These are phyloP conservation scores for Eolophus roseicapilla DNA, from an alignment of 2,113 vertebrate species.

Conservation along the genomic window DNA sequence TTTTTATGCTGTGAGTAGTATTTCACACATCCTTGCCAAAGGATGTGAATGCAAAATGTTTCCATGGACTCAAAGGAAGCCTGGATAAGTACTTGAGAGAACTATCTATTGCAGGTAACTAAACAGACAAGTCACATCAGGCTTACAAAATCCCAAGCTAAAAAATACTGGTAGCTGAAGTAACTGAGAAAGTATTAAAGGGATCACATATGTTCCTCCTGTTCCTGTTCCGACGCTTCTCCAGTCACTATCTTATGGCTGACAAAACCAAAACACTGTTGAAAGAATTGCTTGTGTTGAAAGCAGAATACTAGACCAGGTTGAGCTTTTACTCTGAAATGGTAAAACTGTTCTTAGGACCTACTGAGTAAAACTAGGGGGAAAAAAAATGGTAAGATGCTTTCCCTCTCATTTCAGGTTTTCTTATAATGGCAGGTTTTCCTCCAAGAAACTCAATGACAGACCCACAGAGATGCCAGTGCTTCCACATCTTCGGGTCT, in stretches of 20 bases:
- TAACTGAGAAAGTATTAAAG: background rate
- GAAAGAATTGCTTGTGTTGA: background rate
- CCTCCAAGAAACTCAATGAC: background rate
- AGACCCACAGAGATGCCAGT: background rate
- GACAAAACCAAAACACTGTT: background rate
- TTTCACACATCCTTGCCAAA: background rate
- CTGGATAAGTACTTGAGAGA: background rate
- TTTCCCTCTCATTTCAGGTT: background rate
- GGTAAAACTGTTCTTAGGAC: background rate
- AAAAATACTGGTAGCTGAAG: background rate
- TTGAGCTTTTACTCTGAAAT: background rate
- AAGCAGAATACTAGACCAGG: background rate
- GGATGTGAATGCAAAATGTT: background rate
- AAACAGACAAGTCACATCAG: background rate
- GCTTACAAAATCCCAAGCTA: background rate
- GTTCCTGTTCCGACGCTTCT: background rate
- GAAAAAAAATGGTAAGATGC: background rate
- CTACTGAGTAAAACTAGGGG: background rate
- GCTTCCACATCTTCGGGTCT: background rate
- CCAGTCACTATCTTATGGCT: background rate
- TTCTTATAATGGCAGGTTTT: background rate
- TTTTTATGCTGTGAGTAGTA: background rate
- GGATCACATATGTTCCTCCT: background rate
- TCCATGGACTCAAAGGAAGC: background rate
- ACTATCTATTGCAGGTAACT: background rate